Evolutionary conservation across 2,113 vertebrate species (phyloP).

Genomic region (Esox niger): DNA sequence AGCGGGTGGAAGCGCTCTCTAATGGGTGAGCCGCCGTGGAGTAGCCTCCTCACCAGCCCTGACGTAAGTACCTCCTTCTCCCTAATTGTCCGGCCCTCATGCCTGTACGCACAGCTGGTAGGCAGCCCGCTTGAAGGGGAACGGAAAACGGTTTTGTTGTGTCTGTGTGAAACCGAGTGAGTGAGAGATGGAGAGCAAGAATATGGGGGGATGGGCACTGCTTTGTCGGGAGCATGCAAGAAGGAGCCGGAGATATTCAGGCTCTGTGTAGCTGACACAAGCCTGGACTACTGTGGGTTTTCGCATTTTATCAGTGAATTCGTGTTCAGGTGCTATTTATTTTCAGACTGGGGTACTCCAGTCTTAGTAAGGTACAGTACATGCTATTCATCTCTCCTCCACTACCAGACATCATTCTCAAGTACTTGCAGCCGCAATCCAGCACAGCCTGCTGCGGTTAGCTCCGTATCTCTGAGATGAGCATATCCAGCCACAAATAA

Average conservation of each 20-base stretch:
- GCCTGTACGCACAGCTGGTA: not conserved
- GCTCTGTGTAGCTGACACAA: constrained; percentile 13
- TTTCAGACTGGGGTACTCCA: not conserved
- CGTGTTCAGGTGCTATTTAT: constrained; percentile 7
- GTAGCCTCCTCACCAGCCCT: constrained; percentile 18
- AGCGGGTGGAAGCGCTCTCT: constrained; percentile 23
- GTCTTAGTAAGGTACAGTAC: not conserved
- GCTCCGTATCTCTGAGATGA: not conserved
- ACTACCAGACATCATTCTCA: constrained; percentile 2
- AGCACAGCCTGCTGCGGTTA: not conserved
- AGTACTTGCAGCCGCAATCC: not conserved
- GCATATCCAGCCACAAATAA: not conserved
- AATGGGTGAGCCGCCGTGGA: constrained; percentile 26
- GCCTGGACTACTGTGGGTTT: not conserved
- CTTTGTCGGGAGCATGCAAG: constrained; percentile 19
- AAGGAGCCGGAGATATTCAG: not conserved
- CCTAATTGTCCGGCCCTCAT: not conserved
- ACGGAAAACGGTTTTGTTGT: not conserved
- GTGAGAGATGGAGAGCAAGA: not conserved
- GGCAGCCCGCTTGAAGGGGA: not conserved
- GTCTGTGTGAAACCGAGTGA: not conserved
- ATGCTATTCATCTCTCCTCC: not conserved
- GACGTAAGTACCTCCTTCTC: constrained; percentile 33
- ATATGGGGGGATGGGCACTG: constrained; percentile 30
- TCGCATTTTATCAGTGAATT: constrained; percentile 7